phyloP scores from a whole-genome alignment of 1,140 invertebrate genomes.

The Nasonia vitripennis region DNA sequence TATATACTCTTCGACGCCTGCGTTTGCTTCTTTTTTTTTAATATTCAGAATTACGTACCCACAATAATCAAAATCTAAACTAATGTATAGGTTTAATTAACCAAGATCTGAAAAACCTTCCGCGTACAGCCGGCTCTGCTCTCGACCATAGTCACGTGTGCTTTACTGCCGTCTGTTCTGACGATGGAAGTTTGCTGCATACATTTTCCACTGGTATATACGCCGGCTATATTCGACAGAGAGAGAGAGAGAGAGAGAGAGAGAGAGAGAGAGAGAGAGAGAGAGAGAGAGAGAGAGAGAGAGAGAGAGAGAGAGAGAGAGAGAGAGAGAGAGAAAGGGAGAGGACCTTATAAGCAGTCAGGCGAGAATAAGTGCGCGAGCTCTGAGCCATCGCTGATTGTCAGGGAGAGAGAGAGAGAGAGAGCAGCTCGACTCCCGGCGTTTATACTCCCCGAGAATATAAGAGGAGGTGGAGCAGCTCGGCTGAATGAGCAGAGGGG shows the following conservation, averaged over 20 bases:
- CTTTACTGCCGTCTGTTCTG: too few species aligned
- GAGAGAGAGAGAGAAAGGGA: constrained; percentile 32
- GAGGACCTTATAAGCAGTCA: constrained; percentile 59
- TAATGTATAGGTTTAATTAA: too few species aligned
- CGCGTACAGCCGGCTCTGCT: neutral
- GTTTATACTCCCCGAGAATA: constrained; percentile 21
- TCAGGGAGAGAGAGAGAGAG: constrained; percentile 53
- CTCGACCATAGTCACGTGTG: too few species aligned
- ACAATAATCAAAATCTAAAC: too few species aligned
- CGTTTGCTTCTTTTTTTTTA: too few species aligned
- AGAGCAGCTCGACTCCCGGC: constrained; percentile 24
- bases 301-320: neutral
- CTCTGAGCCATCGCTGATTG: constrained; percentile 70
- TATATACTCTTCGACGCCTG: neutral
- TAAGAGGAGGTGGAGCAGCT: neutral
- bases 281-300: constrained; percentile 41
- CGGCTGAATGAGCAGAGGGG: constrained; percentile 45
- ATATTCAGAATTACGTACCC: too few species aligned
- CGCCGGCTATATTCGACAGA: neutral
- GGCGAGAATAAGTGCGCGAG: constrained; percentile 71
- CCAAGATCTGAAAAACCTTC: neutral
- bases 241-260: constrained; percentile 37
- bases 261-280: constrained; percentile 50
- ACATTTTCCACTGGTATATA: neutral
- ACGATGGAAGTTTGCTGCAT: neutral